Evolutionary conservation across 2,113 vertebrate species (phyloP).

Genomic region (Microcebus murinus): DNA sequence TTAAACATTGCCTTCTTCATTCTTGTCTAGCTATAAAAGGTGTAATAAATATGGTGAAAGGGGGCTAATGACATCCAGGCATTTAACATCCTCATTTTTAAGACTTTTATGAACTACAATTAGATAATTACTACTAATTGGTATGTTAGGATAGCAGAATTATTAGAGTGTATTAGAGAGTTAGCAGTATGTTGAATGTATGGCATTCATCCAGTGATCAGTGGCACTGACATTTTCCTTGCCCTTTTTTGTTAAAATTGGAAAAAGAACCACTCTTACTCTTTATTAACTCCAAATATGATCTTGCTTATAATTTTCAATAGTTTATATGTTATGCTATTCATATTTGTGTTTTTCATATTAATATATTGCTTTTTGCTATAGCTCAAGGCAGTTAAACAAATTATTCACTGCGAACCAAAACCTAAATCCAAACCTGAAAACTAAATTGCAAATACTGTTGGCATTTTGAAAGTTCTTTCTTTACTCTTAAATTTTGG

Average conservation of each 20-base stretch:
- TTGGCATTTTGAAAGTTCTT: not conserved
- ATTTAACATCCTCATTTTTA: constrained; percentile 75
- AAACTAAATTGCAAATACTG: not conserved
- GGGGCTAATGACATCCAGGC: constrained; percentile 74
- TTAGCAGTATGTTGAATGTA: constrained; percentile 20
- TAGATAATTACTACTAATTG: constrained; percentile 83
- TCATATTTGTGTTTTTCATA: not conserved
- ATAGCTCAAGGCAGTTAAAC: not conserved
- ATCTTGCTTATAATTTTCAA: constrained; percentile 58
- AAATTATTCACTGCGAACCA: not conserved
- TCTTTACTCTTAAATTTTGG: not conserved
- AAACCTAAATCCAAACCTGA: not conserved
- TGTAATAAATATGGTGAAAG: constrained; percentile 78
- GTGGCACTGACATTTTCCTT: constrained; percentile 48
- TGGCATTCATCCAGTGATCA: constrained; percentile 45
- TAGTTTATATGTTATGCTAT: constrained; percentile 25
- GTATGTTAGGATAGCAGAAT: constrained; percentile 68
- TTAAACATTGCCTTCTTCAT: constrained; percentile 58
- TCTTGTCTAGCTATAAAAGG: constrained; percentile 77
- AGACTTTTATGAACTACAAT: constrained; percentile 79
- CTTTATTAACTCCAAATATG: constrained; percentile 51
- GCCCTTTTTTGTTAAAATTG: constrained; percentile 13
- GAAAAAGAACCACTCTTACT: not conserved
- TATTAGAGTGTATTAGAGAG: constrained; percentile 1
- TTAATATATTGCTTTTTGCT: not conserved